Conservation (phyloP, 2,888 invertebrate genomes). For the Ophonus ardosiacus region DNA sequence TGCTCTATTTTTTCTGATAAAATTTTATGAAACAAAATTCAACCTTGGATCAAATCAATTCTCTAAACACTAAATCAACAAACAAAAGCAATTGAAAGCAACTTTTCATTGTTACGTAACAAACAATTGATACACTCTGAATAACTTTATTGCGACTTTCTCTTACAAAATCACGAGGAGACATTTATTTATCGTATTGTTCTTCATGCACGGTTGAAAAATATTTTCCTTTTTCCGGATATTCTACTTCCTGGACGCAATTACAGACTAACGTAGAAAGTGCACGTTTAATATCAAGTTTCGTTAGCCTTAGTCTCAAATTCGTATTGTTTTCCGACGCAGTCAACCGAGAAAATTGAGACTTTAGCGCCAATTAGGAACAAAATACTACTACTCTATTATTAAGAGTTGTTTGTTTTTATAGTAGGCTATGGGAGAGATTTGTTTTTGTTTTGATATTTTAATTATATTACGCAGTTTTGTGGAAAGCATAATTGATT, state of each 20-base stretch:
- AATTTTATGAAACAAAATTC: neutral
- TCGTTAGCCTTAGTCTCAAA: slow-evolving; percentile 25
- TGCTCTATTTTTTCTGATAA: neutral
- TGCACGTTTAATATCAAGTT: slow-evolving; percentile 40
- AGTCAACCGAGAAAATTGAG: slow-evolving; percentile 54
- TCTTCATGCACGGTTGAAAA: slow-evolving; percentile 24
- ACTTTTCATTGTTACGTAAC: slow-evolving; percentile 18
- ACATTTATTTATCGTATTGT: slow-evolving; percentile 41
- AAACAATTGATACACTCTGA: slow-evolving; percentile 50
- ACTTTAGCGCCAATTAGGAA: slow-evolving; percentile 49
- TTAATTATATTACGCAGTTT: slow-evolving; percentile 9
- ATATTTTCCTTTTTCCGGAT: slow-evolving; percentile 45
- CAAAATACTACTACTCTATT: slow-evolving; percentile 2
- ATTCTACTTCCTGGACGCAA: slow-evolving; percentile 8
- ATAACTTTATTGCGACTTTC: slow-evolving; percentile 51
- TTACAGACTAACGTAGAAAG: slow-evolving; percentile 33
- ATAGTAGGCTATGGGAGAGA: slow-evolving; percentile 18
- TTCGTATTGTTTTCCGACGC: slow-evolving; percentile 20
- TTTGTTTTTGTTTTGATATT: slow-evolving; percentile 40
- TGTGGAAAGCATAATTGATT: neutral
- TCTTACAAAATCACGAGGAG: slow-evolving; percentile 28
- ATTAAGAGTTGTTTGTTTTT: slow-evolving; percentile 32
- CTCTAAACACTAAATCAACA: neutral
- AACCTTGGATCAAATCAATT: neutral
- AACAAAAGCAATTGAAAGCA: neutral